A percentile compares a stretch with the other conserved stretches of the same genome.
phyloP scores from a whole-genome alignment of 2,888 invertebrate species.

The Callinectes sapidus region DNA sequence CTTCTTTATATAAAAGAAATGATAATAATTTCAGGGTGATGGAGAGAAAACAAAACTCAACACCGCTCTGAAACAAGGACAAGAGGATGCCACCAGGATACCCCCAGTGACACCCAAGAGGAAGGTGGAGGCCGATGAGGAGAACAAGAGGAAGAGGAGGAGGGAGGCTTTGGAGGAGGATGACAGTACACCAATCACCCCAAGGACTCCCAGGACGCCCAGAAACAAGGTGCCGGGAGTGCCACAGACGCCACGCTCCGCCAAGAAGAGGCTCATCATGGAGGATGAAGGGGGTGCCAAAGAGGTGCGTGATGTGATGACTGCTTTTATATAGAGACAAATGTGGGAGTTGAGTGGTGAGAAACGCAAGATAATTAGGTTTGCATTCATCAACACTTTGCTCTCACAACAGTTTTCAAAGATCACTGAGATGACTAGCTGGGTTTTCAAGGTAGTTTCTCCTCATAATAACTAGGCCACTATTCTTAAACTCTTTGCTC shows the following conservation, averaged over 20 bases:
- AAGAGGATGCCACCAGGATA: background rate
- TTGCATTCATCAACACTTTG: too few relatives aligned
- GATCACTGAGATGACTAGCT: too few relatives aligned
- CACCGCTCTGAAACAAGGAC: background rate
- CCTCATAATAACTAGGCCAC: too few relatives aligned
- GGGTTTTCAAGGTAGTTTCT: too few relatives aligned
- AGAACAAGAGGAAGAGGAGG: conserved; percentile 36
- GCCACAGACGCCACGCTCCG: conserved; percentile 45
- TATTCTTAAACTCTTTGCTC: too few relatives aligned
- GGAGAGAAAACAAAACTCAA: background rate
- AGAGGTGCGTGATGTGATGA: background rate
- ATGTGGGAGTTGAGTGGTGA: too few relatives aligned
- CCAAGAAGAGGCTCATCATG: conserved; percentile 66
- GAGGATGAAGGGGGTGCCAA: background rate
- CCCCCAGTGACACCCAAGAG: conserved; percentile 58
- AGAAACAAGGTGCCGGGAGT: background rate
- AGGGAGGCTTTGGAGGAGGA: conserved; percentile 35
- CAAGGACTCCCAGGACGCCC: background rate
- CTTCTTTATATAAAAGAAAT: too few relatives aligned
- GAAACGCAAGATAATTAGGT: too few relatives aligned
- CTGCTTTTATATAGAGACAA: too few relatives aligned
- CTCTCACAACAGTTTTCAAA: too few relatives aligned
- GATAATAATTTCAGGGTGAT: conserved; percentile 1
- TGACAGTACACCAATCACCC: background rate
- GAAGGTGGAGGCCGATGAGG: conserved; percentile 41